phyloP scores from a whole-genome alignment of 2,113 vertebrate species.

The Tautogolabrus adspersus region DNA sequence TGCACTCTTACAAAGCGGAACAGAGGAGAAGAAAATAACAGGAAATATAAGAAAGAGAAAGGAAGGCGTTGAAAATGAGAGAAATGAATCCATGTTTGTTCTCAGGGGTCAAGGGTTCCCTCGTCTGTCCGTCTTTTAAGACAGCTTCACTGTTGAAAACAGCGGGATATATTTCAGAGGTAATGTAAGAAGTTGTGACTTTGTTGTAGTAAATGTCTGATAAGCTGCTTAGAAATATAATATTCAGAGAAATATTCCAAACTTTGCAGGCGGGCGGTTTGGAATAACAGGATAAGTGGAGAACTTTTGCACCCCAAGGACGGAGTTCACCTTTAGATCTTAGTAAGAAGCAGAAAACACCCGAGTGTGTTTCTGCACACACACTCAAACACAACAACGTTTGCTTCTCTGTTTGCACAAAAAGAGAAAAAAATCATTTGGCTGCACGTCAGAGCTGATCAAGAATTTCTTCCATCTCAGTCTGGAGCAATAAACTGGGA shows the following conservation, averaged over 20 bases:
- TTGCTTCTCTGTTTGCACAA: conserved; percentile 44
- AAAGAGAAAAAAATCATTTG: conserved; percentile 58
- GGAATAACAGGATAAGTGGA: conserved; percentile 49
- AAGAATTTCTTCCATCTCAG: conserved; percentile 73
- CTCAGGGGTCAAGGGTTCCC: conserved; percentile 48
- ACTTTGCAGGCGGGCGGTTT: conserved; percentile 39
- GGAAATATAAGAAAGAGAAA: conserved; percentile 19
- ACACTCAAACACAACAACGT: conserved; percentile 23
- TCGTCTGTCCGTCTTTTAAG: neutral
- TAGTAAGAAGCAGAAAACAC: conserved; percentile 37
- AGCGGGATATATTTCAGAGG: conserved; percentile 21
- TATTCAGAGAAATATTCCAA: conserved; percentile 49
- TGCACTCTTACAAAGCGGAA: conserved; percentile 6
- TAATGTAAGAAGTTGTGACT: conserved; percentile 35
- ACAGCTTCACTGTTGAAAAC: conserved; percentile 15
- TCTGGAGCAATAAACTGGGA: conserved; percentile 69
- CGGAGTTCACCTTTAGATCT: conserved; percentile 53
- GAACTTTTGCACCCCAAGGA: conserved; percentile 44
- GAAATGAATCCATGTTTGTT: conserved; percentile 45
- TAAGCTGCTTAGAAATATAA: conserved; percentile 51
- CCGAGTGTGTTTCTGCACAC: conserved; percentile 17
- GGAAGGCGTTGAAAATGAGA: conserved; percentile 51
- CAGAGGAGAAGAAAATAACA: conserved; percentile 40
- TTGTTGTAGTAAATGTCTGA: conserved; percentile 53
- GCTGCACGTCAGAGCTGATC: conserved; percentile 66